Base-by-base conservation (phyloP, 2,113 vertebrate species). In the Neolamprologus brichardi region DNA sequence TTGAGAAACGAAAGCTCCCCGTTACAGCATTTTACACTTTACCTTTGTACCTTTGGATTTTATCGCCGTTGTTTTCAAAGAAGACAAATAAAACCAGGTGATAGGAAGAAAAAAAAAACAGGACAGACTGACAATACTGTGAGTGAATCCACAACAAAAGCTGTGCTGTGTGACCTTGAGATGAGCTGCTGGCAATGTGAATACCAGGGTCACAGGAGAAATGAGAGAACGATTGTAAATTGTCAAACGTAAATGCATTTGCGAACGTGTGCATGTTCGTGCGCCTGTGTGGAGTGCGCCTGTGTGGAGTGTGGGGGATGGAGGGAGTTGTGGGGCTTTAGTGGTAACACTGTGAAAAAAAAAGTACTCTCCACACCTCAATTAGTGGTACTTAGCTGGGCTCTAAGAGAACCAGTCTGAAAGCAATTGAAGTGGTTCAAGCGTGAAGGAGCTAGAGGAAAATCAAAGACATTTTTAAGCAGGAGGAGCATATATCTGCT, bases 381-480 rank as follows among this genome's bases (percentile, higher is more conserved):
- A 94, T 96, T 95, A 95, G 88, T 83, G 60, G 88, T 90, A 89
- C 84, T 91, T 92, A 93, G 89, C 60, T 84, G 72, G 34, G 62
- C 51, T 75, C 75, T 86, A 81, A 83, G 83, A 93, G 86, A 87
- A 88, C 37, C 10, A 46, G 84, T 28, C 86, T 93, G 79, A 94
- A 93, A 93, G 90, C 86, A 91, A 87, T 70, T 88, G 86, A 92
- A 96, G 93, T 92, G 92, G 89, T 84, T 90, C 72, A 89, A 85
- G 84, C 18, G 32, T 83, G 84, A 82, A 77, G 78, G 75, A 93
- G 86, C 78, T 89, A 88, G 84, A 88, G 44, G 52, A 78, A 92
- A 93, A 91, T 95, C 84, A 95, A 93, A 94, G 91, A 88, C 77
- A 77, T 91, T 90, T 91, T 67, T 28, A 54, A 54, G 82, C 60